A percentile compares a stretch with the other conserved stretches of the same genome.
Evolutionary conservation across 1,140 invertebrate species (phyloP).

Genomic region (Drosophila bifasciata): DNA sequence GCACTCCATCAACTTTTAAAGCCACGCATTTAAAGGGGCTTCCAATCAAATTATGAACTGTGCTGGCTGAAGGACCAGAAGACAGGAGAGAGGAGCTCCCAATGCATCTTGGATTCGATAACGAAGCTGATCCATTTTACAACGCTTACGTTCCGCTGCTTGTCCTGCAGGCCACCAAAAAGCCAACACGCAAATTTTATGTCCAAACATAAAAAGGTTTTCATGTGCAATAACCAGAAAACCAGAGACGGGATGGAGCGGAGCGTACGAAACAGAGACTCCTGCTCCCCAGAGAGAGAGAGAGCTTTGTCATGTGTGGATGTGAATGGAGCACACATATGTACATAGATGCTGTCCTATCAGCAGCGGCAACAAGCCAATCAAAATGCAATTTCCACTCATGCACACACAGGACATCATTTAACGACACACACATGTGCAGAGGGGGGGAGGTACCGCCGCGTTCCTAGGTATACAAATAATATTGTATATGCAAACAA

Average conservation of each 20-base stretch:
- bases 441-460: neutral
- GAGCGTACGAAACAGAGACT: too few species aligned
- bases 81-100: neutral
- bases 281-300: conserved; percentile 16
- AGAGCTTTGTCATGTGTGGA: conserved; percentile 2
- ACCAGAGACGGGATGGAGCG: too few species aligned
- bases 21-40: conserved; percentile 42
- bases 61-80: neutral
- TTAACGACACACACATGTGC: conserved; percentile 49
- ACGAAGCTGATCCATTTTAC: conserved; percentile 31
- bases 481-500: conserved; percentile 78
- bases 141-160: conserved; percentile 52
- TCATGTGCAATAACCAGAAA: conserved; percentile 55
- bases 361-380: conserved; percentile 67
- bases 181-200: conserved; percentile 51
- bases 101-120: conserved; percentile 19
- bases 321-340: conserved; percentile 14
- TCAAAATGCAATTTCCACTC: conserved; percentile 77
- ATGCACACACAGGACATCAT: conserved; percentile 56
- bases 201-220: conserved; percentile 60
- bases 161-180: conserved; percentile 56
- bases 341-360: conserved; percentile 58
- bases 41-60: conserved; percentile 58
- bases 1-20: conserved; percentile 66
- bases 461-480: conserved; percentile 35